A percentile compares a stretch with the other conserved stretches of the same genome.
Evolutionary conservation across 2,888 invertebrate species (phyloP).

Genomic region (Cephalotes varians): DNA sequence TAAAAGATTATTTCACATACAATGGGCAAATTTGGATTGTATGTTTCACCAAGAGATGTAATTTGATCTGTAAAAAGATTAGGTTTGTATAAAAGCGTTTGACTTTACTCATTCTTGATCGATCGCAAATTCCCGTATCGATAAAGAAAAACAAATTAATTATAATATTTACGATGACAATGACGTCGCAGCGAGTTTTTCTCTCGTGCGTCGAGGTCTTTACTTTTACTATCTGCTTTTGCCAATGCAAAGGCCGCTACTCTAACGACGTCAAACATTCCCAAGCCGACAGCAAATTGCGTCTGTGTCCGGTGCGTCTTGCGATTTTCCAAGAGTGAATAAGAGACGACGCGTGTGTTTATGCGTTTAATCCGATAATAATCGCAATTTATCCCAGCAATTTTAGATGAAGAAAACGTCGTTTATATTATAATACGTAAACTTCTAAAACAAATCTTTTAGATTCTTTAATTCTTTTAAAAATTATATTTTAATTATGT

Average conservation of each 20-base stretch:
- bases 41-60: background rate
- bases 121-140: background rate
- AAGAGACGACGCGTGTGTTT: constrained; percentile 4
- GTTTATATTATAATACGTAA: background rate
- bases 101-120: background rate
- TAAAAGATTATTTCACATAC: background rate
- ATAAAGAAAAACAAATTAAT: constrained; percentile 2
- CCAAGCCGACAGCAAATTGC: constrained; percentile 64
- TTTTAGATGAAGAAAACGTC: constrained; percentile 3
- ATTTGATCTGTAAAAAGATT: background rate
- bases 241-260: constrained; percentile 73
- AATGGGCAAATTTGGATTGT: background rate
- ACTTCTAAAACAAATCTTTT: background rate
- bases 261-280: constrained; percentile 67
- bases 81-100: background rate
- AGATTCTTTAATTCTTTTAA: background rate
- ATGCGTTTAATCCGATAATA: constrained; percentile 23
- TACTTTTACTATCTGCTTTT: constrained; percentile 64
- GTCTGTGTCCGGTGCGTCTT: constrained; percentile 16
- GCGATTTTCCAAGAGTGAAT: constrained; percentile 24
- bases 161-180: background rate
- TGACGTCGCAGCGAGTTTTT: constrained; percentile 24
- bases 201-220: constrained; percentile 36
- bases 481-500: background rate
- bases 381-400: constrained; percentile 21